phyloP scores from a whole-genome alignment of 2,113 vertebrate species.

The Potamarius usumacintae region DNA sequence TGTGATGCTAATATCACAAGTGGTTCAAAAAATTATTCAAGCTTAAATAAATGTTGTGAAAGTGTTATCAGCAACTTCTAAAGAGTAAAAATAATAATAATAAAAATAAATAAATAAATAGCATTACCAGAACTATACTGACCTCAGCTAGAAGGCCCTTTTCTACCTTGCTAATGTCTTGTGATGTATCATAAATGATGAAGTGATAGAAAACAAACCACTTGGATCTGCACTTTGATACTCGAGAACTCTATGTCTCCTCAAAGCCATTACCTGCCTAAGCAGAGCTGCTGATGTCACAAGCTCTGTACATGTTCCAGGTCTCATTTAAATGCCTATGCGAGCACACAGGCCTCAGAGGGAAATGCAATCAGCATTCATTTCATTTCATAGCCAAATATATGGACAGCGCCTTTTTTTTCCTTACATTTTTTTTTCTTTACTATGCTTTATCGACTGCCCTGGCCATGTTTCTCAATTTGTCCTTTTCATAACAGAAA shows the following conservation, averaged over 20 bases:
- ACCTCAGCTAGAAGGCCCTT: too few species aligned
- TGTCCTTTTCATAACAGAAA: conserved; percentile 48
- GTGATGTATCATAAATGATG: neutral
- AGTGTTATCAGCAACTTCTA: neutral
- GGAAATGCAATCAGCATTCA: conserved; percentile 43
- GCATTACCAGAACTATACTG: neutral
- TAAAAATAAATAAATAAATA: neutral
- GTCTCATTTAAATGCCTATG: conserved; percentile 42
- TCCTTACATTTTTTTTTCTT: too few species aligned
- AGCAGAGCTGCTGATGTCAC: conserved; percentile 10
- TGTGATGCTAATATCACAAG: neutral
- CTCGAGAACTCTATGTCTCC: conserved; percentile 13
- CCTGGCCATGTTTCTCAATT: conserved; percentile 50
- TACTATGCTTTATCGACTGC: conserved; percentile 34
- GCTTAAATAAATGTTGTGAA: neutral
- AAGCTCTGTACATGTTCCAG: neutral
- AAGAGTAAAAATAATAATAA: neutral
- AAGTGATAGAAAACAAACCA: conserved; percentile 12
- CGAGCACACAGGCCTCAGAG: conserved; percentile 5
- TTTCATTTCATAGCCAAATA: conserved; percentile 30
- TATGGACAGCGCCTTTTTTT: too few species aligned
- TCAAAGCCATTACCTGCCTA: conserved; percentile 16
- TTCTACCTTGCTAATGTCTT: neutral
- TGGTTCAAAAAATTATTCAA: neutral
- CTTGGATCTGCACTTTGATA: conserved; percentile 19